Conservation (phyloP, 2,797 vertebrate genomes). For the Tapera naevia region DNA sequence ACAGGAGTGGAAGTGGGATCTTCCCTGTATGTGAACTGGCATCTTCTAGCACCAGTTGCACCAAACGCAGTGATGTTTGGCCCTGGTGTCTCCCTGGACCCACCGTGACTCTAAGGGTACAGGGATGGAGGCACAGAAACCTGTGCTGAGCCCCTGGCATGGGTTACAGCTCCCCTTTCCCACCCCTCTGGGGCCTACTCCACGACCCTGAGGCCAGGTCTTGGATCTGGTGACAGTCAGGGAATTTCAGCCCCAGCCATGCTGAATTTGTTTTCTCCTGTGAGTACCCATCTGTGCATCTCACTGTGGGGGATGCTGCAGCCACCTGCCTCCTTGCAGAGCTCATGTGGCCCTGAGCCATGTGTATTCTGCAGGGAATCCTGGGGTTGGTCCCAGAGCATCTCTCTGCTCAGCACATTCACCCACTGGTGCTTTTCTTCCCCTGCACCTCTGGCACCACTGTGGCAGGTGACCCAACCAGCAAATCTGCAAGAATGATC, state of each 20-base stretch:
- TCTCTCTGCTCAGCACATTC: background rate
- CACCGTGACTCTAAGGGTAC: fast-evolving
- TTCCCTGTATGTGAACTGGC: background rate
- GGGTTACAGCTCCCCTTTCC: background rate
- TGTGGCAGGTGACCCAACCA: background rate
- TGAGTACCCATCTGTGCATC: fast-evolving
- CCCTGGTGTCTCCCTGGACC: background rate
- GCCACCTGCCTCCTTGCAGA: fast-evolving
- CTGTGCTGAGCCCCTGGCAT: fast-evolving
- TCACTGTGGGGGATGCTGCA: fast-evolving
- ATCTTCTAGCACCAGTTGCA: background rate
- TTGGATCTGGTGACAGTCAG: background rate
- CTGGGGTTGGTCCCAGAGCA: background rate
- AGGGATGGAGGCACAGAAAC: background rate
- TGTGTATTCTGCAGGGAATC: background rate
- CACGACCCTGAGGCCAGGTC: background rate
- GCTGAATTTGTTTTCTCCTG: background rate
- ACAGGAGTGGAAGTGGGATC: background rate
- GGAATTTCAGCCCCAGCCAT: background rate
- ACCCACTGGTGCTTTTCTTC: background rate
- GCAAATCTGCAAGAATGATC: background rate
- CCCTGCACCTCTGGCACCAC: background rate
- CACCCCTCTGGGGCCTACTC: background rate
- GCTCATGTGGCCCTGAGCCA: fast-evolving
- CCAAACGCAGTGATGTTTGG: fast-evolving